Conservation (phyloP, 2,888 invertebrate genomes). For the Eupithecia dodoneata region DNA sequence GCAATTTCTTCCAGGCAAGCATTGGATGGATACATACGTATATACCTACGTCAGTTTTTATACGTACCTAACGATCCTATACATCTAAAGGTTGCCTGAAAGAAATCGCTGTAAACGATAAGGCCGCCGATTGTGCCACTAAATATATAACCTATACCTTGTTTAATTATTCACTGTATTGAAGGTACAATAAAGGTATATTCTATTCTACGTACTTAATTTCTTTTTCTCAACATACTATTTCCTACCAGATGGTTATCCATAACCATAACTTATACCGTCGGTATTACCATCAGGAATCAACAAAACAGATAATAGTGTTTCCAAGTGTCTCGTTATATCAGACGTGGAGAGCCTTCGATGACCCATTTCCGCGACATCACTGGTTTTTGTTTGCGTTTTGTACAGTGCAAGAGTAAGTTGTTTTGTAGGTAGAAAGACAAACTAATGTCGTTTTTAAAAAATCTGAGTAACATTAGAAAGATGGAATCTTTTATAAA, state of each 20-base stretch:
- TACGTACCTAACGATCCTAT: too few relatives aligned
- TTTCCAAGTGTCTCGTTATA: conserved; percentile 48
- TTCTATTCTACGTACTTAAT: too few relatives aligned
- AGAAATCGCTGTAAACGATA: too few relatives aligned
- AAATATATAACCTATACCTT: too few relatives aligned
- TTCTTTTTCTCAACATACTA: neutral
- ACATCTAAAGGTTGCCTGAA: too few relatives aligned
- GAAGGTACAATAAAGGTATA: too few relatives aligned
- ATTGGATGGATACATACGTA: too few relatives aligned
- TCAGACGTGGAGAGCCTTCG: conserved; percentile 62
- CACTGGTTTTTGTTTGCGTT: conserved; percentile 56
- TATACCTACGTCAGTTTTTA: too few relatives aligned
- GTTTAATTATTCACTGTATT: too few relatives aligned
- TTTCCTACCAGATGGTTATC: conserved; percentile 6
- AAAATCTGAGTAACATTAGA: neutral
- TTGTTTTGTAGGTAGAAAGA: neutral
- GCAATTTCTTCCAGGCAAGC: too few relatives aligned
- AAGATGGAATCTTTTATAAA: too few relatives aligned
- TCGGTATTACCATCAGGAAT: conserved; percentile 15
- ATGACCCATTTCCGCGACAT: conserved; percentile 69
- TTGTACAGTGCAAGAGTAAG: conserved; percentile 41
- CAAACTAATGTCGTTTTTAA: neutral
- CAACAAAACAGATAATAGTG: conserved; percentile 31
- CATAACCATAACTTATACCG: conserved; percentile 5
- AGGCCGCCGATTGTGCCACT: too few relatives aligned